A percentile compares a stretch with the other conserved stretches of the same genome.
phyloP scores from a whole-genome alignment of 2,797 vertebrate species.

The Peromyscus attwateri region DNA sequence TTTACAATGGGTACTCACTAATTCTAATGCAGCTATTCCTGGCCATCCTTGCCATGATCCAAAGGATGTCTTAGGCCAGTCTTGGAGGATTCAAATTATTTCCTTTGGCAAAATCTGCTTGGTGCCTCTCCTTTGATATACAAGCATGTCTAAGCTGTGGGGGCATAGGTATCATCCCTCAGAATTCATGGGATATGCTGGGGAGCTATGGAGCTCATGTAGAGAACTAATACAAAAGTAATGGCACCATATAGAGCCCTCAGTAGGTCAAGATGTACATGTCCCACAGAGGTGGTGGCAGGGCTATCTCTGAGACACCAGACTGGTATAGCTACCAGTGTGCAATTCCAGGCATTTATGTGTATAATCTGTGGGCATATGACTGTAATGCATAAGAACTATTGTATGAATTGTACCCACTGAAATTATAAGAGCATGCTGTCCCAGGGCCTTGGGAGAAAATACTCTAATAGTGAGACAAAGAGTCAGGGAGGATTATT shows the following conservation, averaged over 20 bases:
- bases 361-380: background rate
- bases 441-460: background rate
- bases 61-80: background rate
- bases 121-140: background rate
- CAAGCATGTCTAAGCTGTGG: background rate
- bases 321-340: background rate
- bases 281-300: too few relatives aligned
- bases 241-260: background rate
- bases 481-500: background rate
- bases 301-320: background rate
- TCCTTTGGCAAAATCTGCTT: background rate
- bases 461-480: background rate
- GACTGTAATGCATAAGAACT: background rate
- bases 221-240: background rate
- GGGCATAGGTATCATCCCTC: too few relatives aligned
- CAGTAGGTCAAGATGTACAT: background rate
- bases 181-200: background rate
- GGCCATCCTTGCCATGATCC: background rate
- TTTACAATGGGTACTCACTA: background rate
- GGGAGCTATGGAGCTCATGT: too few relatives aligned
- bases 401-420: background rate
- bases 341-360: background rate
- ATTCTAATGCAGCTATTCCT: background rate
- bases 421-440: background rate
- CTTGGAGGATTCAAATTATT: background rate